Evolutionary conservation across 2,888 invertebrate species (phyloP).

Genomic region (Lepas anatifera): DNA sequence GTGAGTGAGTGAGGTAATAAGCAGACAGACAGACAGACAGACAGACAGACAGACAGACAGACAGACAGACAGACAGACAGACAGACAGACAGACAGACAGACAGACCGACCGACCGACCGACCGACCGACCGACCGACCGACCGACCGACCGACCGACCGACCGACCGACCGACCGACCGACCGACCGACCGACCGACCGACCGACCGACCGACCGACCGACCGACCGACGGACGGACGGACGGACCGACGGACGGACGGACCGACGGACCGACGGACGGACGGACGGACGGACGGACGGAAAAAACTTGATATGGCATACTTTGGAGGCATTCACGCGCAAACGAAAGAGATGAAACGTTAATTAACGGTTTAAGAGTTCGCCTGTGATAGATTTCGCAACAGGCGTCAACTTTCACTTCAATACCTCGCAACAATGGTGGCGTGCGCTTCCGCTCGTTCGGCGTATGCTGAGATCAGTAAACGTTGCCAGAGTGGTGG

Average conservation of each 20-base stretch:
- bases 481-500: constrained; percentile 41
- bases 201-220: neutral
- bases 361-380: too few relatives aligned
- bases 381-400: too few relatives aligned
- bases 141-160: neutral
- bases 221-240: constrained; percentile 8
- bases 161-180: neutral
- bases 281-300: constrained; percentile 14
- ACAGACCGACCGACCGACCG: neutral
- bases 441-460: too few relatives aligned
- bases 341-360: too few relatives aligned
- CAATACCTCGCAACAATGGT: too few relatives aligned
- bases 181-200: neutral
- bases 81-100: constrained; percentile 1
- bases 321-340: too few relatives aligned
- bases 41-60: constrained; percentile 3
- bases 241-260: constrained; percentile 10
- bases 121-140: neutral
- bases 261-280: constrained; percentile 8
- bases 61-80: constrained; percentile 12
- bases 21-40: constrained; percentile 10
- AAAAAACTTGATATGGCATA: too few relatives aligned
- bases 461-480: neutral
- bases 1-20: neutral
- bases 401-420: too few relatives aligned